These are phyloP conservation scores for Etheostoma nigrum DNA, from an alignment of 2,797 vertebrate species.

Conservation along the genomic window DNA sequence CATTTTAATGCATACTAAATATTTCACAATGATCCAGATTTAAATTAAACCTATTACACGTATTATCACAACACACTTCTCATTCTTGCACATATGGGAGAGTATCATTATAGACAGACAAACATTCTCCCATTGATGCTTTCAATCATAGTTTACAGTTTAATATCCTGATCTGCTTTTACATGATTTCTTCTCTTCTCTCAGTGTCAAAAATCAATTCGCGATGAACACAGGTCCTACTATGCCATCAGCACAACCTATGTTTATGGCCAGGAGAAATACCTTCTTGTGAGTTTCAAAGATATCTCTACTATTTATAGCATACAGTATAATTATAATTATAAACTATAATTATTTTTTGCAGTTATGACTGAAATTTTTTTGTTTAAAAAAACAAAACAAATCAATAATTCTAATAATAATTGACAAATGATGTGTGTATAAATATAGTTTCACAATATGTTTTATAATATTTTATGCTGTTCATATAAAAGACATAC, in stretches of 20 bases:
- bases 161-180: neutral
- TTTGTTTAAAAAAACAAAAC: neutral
- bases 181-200: constrained; percentile 5
- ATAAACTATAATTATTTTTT: neutral
- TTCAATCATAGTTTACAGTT: neutral
- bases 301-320: too few species aligned
- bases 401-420: neutral
- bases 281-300: constrained; percentile 91
- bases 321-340: neutral
- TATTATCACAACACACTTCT: neutral
- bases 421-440: neutral
- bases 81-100: neutral
- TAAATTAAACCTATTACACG: neutral
- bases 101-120: neutral
- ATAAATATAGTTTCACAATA: neutral
- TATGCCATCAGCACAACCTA: constrained; percentile 96
- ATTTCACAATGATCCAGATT: neutral
- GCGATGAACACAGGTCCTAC: constrained; percentile 93
- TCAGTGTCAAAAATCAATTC: constrained; percentile 90
- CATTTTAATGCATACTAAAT: neutral
- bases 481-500: neutral
- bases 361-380: too few species aligned
- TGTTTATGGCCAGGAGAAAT: constrained; percentile 98
- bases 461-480: neutral
- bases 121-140: neutral